phyloP scores from a whole-genome alignment of 2,113 vertebrate species.

The Rhinolophus ferrumequinum region DNA sequence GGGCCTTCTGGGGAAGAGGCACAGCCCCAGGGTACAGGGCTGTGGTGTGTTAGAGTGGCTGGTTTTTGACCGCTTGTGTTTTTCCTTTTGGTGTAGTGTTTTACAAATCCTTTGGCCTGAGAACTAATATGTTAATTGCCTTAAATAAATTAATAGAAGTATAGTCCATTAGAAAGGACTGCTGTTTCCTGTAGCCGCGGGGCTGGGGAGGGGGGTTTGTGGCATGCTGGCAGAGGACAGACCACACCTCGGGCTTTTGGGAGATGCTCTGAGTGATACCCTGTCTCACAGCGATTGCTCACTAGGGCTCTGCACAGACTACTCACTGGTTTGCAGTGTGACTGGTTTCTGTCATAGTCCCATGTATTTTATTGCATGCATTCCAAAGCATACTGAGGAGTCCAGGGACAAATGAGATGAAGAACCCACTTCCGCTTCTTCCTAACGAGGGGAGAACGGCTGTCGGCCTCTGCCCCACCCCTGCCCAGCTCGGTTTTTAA shows the following conservation, averaged over 20 bases:
- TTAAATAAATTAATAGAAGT: constrained; percentile 86
- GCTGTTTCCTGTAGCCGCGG: neutral
- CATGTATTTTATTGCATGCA: neutral
- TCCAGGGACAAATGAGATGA: neutral
- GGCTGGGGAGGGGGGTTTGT: neutral
- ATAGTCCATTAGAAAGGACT: constrained; percentile 68
- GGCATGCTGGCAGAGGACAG: neutral
- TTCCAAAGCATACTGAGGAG: neutral
- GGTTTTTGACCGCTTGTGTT: constrained; percentile 45
- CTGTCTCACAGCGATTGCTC: neutral
- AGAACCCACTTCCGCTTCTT: neutral
- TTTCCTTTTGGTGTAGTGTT: constrained; percentile 80
- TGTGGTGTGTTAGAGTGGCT: neutral
- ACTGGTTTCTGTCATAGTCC: neutral
- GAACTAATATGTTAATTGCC: constrained; percentile 84
- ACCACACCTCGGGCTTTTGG: neutral
- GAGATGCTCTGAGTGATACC: neutral
- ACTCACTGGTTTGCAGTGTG: neutral
- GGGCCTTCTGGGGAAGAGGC: neutral
- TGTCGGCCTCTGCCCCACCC: neutral
- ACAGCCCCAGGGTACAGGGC: neutral
- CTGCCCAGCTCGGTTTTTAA: neutral
- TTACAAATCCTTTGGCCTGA: constrained; percentile 77
- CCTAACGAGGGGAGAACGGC: neutral
- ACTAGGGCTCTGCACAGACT: neutral